Evolutionary conservation across 2,797 vertebrate genomes (phyloP), one percentile per base, ranked within the genome.

Genomic region (Garrulus glandarius): DNA sequence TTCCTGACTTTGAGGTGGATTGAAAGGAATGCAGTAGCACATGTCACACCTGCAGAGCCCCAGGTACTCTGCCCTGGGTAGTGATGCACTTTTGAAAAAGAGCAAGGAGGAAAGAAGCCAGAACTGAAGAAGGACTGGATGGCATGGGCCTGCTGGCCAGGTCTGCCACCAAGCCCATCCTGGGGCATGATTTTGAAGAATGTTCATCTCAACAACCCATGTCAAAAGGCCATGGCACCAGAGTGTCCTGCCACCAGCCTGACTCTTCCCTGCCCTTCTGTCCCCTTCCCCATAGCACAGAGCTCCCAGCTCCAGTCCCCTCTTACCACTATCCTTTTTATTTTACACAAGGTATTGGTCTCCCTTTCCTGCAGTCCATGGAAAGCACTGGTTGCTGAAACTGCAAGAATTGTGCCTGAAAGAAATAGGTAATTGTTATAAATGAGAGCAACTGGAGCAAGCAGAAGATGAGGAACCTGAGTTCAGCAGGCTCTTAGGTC

Each of bases 271-370:
- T 74, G 55, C 14, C 21, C 43, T 79, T 47, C 26, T 4, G 1
- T 21, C 5, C 37, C 64, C 37, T 19, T 56, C 21, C 22, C 34
- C 21, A 41, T 1, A 2, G 16, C 27, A 46, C 37, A 67, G 20
- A 83, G 36, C 11, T 47, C 37, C 43, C 13, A 11, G 11, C 14
- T 79, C 26, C 70, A 70, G 46, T 6, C 32, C 22, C n/a, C 3
- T 1, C 0, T 0, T 12, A 12, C 10, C 36, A 34, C 7, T 13
- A 8, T 18, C 6, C 20, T 65, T 59, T 59, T 34, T 20, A 5
- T 86, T 84, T 77, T 18, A 47, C 34, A 15, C 15, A 20, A 18
- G 13, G 5, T 26, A 20, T 27, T 7, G 1, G 3, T 67, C 17
- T 63, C 41, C 21, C 19, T 89, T 69, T 59, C 6, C 49, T 74